These are phyloP conservation scores for Ellobius talpinus DNA, from an alignment of 2,113 vertebrate species.

Conservation along the genomic window DNA sequence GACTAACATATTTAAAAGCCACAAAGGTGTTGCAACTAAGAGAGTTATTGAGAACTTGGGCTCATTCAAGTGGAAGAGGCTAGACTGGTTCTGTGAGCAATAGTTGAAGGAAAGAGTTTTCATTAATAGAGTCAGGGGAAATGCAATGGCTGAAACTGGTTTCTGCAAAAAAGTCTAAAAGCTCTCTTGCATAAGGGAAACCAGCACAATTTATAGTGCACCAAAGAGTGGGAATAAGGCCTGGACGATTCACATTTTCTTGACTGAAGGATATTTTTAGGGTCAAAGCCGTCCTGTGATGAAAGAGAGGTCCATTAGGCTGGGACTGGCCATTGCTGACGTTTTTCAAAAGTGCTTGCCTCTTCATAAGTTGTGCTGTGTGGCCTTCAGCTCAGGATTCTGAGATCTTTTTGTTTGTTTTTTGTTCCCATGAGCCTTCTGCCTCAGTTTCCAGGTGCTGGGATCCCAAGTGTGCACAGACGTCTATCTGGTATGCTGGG, in stretches of 20 bases:
- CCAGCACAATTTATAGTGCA: background rate
- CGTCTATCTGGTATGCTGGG: background rate
- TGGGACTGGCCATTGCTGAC: background rate
- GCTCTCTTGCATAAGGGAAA: background rate
- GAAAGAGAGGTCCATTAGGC: background rate
- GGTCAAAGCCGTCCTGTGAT: background rate
- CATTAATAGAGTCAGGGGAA: background rate
- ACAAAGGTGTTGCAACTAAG: background rate
- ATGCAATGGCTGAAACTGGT: background rate
- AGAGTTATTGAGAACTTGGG: background rate
- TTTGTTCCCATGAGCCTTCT: background rate
- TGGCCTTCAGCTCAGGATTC: background rate
- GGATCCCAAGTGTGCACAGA: background rate
- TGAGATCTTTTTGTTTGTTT: background rate
- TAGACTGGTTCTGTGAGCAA: background rate
- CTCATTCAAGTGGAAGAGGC: background rate
- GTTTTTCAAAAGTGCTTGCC: background rate
- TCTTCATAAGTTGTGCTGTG: background rate
- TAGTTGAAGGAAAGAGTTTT: background rate
- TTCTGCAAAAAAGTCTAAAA: background rate
- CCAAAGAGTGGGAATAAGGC: background rate
- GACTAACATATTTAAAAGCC: background rate
- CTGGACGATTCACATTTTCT: background rate
- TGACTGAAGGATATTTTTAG: background rate
- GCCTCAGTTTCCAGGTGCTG: background rate